Conservation (phyloP, 2,113 vertebrate species). For the Mobula birostris region DNA sequence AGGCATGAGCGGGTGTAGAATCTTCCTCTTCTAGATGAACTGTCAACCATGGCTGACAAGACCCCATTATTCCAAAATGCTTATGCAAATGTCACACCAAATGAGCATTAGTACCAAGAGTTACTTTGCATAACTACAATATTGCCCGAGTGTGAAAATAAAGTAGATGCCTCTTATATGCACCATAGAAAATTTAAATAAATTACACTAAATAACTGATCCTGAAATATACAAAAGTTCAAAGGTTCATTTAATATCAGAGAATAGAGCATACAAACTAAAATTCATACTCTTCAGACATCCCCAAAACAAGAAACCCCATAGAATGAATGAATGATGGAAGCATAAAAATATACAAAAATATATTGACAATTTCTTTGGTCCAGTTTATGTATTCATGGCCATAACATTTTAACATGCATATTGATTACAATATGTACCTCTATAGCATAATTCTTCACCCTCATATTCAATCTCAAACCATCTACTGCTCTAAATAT, state of each 20-base stretch:
- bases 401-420: neutral
- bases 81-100: neutral
- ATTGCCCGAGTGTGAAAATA: neutral
- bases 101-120: neutral
- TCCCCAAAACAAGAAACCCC: too few species aligned
- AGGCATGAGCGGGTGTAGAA: too few species aligned
- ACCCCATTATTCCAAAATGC: too few species aligned
- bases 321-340: too few species aligned
- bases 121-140: neutral
- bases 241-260: too few species aligned
- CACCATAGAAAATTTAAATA: neutral
- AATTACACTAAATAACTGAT: neutral
- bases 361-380: neutral
- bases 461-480: neutral
- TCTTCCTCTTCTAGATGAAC: too few species aligned
- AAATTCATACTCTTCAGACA: too few species aligned
- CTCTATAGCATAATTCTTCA: neutral
- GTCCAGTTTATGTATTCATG: neutral
- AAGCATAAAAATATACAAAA: neutral
- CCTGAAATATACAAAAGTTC: neutral
- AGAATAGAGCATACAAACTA: too few species aligned
- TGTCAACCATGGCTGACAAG: too few species aligned
- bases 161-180: neutral
- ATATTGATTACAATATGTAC: neutral
- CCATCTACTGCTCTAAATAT: neutral